Evolutionary conservation across 2,797 vertebrate species (phyloP), one percentile per base, ranked within the genome.

Genomic region (Bradypus variegatus): DNA sequence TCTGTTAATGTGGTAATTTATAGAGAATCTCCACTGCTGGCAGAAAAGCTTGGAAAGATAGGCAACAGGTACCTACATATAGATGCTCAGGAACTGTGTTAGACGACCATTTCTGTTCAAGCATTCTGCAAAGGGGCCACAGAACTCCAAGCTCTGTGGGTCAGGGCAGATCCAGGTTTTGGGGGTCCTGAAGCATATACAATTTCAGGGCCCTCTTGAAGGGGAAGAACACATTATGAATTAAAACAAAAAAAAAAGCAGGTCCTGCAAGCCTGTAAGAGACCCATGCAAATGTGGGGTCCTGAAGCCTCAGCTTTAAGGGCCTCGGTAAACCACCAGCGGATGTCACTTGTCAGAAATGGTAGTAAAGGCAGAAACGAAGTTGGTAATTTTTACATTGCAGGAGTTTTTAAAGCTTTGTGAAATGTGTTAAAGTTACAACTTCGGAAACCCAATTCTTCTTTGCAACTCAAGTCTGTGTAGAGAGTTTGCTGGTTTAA

Each of bases 1-100:
- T 4, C 21, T 48, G 2, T 48, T 8, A 2, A 11, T 1, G 6
- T 23, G 19, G 19, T 73, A 13, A 5, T 11, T 2, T 5, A 14
- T 1, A 12, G 45, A 36, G 29, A 60, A 25, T 62, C 45, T 41
- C 33, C 33, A 48, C 33, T 9, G n/a, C 18, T 8, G 0, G 58
- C 5, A 15, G 76, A 8, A 21, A 18, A 33, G 41, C 31, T 23
- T 29, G 33, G 4, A 18, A n/a, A 19, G 70, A 72, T 10, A 31
- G 31, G n/a, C 13, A 5, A 72, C 11, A 19, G 8, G 38, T 33
- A 4, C 12, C 36, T 13, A 4, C 55, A 7, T 0, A 7, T 4
- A 11, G 31, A 4, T 3, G 50, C 75, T 58, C 23, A 2, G 2
- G 12, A 5, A 5, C 12, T 1, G 3, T 2, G 27, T 4, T 5